Base-by-base conservation (phyloP, 2,888 invertebrate genomes). In the Ditylenchus weischeri region DNA sequence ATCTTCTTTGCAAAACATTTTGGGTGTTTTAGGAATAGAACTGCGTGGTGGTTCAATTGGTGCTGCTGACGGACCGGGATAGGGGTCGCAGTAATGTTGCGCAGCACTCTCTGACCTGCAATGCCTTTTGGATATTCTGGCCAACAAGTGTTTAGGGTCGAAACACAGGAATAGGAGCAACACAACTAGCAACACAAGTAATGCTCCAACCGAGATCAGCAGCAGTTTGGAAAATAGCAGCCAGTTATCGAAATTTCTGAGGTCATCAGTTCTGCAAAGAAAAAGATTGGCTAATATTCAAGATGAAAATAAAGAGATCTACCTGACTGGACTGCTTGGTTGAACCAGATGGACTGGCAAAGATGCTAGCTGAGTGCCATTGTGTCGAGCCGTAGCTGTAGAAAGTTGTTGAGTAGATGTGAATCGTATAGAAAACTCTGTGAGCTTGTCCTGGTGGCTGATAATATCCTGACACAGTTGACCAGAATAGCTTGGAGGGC, bases 401-500 rank as follows among this genome's bases (percentile, higher is more conserved):
- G n/a, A n/a, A n/a, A 13, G 54, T 13, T 54, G 54, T 23, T 43
- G 43, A 43, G 15, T 15, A 8, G 43, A 10, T 43, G 15, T 43
- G 11, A 8, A 43, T 15, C 3, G 43, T 1, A 43, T 43, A 43
- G 43, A 15, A 29, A 29, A 5, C 29, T 29, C 29, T 43, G 11
- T 10, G 43, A 43, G 43, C 43, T 13, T 43, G 29, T 35, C 59
- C 8, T 29, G 59, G 19, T 29, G n/a, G n/a, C n/a, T n/a, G n/a
- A n/a, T 43, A 7, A 38, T 1, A 57, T 57, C 23, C 61, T 62
- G 19, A 23, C 63, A 63, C 18, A 51, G 29, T 13, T 21, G 23
- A 29, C 94, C 94, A 50, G 90, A 89, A 85, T 90, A 91, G 57
- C 91, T 90, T 10, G 90, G 88, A 0, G 92, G 90, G 84, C 95